Evolutionary conservation across 2,113 vertebrate genomes (phyloP).

Genomic region (Thalassoma bifasciatum): DNA sequence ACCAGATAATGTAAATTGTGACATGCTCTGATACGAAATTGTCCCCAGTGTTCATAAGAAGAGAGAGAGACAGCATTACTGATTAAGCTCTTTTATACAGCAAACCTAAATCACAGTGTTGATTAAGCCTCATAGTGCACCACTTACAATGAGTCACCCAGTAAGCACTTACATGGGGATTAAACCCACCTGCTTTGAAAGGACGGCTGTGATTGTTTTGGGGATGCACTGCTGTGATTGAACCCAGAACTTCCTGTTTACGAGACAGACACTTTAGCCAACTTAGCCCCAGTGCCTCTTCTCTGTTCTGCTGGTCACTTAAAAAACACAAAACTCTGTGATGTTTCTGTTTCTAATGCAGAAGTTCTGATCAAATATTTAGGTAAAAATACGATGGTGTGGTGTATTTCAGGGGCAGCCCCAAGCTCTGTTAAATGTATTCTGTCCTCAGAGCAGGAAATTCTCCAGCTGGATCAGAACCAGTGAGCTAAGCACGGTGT

Average conservation of each 20-base stretch:
- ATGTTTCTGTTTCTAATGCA: too few relatives aligned
- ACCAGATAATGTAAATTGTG: too few relatives aligned
- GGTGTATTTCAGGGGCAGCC: neutral
- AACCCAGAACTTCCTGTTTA: slow-evolving; percentile 28
- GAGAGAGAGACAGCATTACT: too few relatives aligned
- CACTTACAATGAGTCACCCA: too few relatives aligned
- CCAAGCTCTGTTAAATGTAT: neutral
- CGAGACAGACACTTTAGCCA: neutral
- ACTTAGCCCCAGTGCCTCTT: neutral
- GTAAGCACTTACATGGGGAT: too few relatives aligned
- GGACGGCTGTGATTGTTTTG: neutral
- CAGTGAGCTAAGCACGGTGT: neutral
- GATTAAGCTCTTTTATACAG: too few relatives aligned
- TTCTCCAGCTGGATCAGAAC: neutral
- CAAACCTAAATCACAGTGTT: too few relatives aligned
- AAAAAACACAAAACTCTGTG: neutral
- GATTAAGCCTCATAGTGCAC: too few relatives aligned
- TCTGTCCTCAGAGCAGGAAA: neutral
- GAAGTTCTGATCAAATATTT: neutral
- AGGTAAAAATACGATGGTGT: neutral
- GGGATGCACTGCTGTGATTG: slow-evolving; percentile 2
- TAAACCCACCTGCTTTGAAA: too few relatives aligned
- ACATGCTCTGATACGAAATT: too few relatives aligned
- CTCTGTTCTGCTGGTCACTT: neutral
- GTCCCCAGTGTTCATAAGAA: too few relatives aligned